A percentile compares a stretch with the other conserved stretches of the same genome.
Conservation (phyloP, 2,113 vertebrate genomes). For the Lamprologus speciosus region DNA sequence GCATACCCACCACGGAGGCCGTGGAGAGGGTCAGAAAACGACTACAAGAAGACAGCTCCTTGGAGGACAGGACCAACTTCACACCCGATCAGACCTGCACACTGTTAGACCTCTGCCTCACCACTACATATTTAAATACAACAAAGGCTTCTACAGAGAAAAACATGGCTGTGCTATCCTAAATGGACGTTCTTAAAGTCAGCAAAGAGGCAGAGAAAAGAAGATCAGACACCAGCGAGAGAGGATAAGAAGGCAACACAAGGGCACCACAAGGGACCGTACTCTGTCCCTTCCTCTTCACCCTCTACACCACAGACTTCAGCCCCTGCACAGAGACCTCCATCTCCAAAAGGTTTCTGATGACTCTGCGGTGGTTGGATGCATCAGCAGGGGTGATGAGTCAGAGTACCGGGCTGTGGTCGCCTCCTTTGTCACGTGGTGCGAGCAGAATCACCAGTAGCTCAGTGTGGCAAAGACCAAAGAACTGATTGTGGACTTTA, state of each 20-base stretch:
- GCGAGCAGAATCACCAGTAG: not conserved
- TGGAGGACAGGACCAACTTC: too few species aligned
- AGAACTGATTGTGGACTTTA: not conserved
- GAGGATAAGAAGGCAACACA: not conserved
- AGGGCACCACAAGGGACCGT: not conserved
- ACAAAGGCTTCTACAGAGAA: accelerated
- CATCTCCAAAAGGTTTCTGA: not conserved
- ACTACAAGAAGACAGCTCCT: too few species aligned
- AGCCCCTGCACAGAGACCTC: not conserved
- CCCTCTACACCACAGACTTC: not conserved
- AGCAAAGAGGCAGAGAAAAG: too few species aligned
- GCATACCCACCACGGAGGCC: too few species aligned
- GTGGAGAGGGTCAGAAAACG: too few species aligned
- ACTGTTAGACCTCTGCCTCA: too few species aligned
- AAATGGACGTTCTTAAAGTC: too few species aligned
- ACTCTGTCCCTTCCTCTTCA: not conserved
- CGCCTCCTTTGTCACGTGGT: not conserved
- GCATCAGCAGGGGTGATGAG: not conserved
- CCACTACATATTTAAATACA: accelerated
- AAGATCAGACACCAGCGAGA: too few species aligned
- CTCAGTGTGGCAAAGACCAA: not conserved
- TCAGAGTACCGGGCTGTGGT: not conserved
- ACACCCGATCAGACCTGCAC: accelerated
- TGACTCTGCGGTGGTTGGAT: not conserved
- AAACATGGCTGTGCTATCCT: too few species aligned